Evolutionary conservation across 2,113 vertebrate genomes (phyloP).

Genomic region (Perca schrenkii): DNA sequence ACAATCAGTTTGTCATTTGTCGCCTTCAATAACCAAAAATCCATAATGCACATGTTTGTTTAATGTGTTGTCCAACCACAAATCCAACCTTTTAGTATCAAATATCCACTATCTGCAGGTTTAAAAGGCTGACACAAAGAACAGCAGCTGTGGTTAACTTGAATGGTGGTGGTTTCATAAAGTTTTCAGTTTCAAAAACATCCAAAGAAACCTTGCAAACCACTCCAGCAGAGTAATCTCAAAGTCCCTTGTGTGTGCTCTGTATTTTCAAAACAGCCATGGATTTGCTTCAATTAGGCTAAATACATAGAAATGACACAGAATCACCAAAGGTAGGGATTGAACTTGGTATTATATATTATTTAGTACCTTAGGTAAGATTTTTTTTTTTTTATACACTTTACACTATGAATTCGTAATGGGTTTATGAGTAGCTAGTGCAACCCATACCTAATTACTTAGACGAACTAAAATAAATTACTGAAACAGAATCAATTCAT

Average conservation of each 20-base stretch:
- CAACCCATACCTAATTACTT: not conserved
- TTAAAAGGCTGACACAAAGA: not conserved
- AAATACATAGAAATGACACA: not conserved
- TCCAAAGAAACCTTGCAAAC: not conserved
- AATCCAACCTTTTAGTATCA: not conserved
- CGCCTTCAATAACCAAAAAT: not conserved
- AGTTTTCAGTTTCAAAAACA: not conserved
- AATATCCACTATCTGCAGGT: not conserved
- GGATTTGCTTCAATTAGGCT: not conserved
- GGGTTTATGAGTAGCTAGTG: not conserved
- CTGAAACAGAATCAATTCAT: not conserved
- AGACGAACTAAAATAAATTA: not conserved
- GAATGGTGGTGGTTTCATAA: not conserved
- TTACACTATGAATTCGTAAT: not conserved
- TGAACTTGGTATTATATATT: not conserved
- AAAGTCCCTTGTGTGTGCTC: not conserved
- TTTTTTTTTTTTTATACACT: not conserved
- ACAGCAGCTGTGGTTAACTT: not conserved
- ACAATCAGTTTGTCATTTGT: not conserved
- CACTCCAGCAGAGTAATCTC: not conserved
- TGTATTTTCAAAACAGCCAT: not conserved
- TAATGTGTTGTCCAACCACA: not conserved
- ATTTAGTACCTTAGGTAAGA: not conserved
- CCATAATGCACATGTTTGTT: not conserved
- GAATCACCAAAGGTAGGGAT: not conserved